Evolutionary conservation across 2,113 vertebrate genomes (phyloP), one percentile per base, ranked within the genome.

Genomic region (Parotia lawesii): DNA sequence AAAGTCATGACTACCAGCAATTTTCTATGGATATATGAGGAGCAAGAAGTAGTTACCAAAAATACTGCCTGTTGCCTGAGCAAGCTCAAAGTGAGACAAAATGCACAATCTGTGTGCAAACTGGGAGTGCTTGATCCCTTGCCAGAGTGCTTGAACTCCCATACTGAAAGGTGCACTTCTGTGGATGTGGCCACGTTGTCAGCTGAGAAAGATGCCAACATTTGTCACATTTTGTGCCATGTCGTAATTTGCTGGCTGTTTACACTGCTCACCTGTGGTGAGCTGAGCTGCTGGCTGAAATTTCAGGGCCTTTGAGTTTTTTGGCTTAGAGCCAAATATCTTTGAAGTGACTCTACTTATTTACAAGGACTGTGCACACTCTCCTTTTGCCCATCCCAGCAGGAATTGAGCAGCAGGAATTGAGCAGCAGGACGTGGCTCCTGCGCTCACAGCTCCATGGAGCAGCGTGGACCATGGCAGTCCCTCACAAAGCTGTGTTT

Each of bases 391-490:
- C 64, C 44, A 73, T 74, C 45, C 31, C 12, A 48, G 38, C 58
- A 79, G 65, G 61, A 71, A 13, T 1, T 2, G 15, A 37, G 37
- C 37, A 37, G 37, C 37, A 37, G 37, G 37, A 37, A 37, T 37
- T 37, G 37, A 93, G 66, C 28, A 87, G 65, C 40, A 38, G 90
- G 58, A 69, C 0, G 0, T 23, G 57, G 15, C 33, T 91, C 10
- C 53, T 48, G 35, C 0, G 0, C 35, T 87, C 74, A 40, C n/a
- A 33, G 48, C 76, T 89, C 37, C 1, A 0, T 5, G 16, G 42
- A 80, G 47, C 1, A 0, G 17, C 0, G 0, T 11, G 16, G n/a
- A 12, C 0, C 0, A 10, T 40, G 85, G 22, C 29, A 42, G 40
- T 66, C n/a, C 10, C 33, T 82, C 0, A 0, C 61, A 50, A 61